Percentiles rank a stretch among this genome's conserved stretches.
These are phyloP conservation scores for Parauchenoglanis punctatus DNA, from an alignment of 2,797 vertebrate species.

Conservation along the genomic window DNA sequence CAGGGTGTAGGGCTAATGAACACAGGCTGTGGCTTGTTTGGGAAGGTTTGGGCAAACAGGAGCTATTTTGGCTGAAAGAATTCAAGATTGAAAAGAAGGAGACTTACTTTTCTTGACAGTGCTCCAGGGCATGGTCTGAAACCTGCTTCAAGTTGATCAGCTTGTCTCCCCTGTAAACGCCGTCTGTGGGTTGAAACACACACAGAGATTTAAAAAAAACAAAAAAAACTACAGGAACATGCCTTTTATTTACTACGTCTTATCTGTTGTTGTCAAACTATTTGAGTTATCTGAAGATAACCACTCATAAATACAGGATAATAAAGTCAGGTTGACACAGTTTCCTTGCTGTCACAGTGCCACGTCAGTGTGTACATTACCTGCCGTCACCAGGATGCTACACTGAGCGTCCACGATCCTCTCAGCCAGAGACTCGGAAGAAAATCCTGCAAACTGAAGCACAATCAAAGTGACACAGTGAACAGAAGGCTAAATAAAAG, in stretches of 20 bases:
- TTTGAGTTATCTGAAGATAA: background rate
- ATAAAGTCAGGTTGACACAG: conserved; percentile 3
- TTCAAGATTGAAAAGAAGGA: background rate
- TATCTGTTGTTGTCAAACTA: background rate
- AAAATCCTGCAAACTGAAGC: conserved; percentile 82
- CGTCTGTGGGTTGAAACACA: conserved; percentile 64
- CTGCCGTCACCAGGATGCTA: conserved; percentile 77
- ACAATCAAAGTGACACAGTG: background rate
- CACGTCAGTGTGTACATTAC: conserved; percentile 57
- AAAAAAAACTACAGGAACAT: background rate
- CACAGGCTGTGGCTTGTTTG: conserved; percentile 45
- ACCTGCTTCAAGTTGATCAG: conserved; percentile 82
- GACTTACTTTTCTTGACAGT: conserved; percentile 72
- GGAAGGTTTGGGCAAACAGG: conserved; percentile 60
- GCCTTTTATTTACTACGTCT: background rate
- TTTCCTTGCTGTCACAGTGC: background rate
- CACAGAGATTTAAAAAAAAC: background rate
- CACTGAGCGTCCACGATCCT: conserved; percentile 77
- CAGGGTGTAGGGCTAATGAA: conserved; percentile 32
- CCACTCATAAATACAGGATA: background rate
- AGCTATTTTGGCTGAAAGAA: background rate
- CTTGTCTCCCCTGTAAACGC: conserved; percentile 81
- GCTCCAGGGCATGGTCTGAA: conserved; percentile 74
- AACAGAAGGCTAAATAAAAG: background rate
- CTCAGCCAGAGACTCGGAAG: conserved; percentile 77